Evolutionary conservation across 2,888 invertebrate genomes (phyloP).

Genomic region (Poecilus cupreus): DNA sequence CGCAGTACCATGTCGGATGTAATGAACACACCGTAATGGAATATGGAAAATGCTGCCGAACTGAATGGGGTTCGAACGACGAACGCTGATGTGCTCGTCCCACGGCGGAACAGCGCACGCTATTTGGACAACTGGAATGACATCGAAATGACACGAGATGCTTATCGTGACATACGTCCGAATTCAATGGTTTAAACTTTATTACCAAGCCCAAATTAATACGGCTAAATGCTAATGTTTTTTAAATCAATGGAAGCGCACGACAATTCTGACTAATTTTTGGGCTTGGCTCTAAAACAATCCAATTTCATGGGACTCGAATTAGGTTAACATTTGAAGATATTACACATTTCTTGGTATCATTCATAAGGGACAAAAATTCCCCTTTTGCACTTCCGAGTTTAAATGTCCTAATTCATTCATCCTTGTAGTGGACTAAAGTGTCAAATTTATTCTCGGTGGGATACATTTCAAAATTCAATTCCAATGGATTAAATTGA

Average conservation of each 20-base stretch:
- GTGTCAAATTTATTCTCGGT: too few species aligned
- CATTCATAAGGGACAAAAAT: too few species aligned
- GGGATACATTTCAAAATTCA: too few species aligned
- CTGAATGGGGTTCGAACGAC: constrained; percentile 3
- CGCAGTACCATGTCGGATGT: background rate
- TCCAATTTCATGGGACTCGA: too few species aligned
- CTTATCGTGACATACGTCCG: constrained; percentile 2
- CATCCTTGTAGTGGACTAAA: too few species aligned
- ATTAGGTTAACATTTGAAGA: too few species aligned
- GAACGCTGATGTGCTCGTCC: background rate
- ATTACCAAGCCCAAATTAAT: background rate
- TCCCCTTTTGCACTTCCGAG: too few species aligned
- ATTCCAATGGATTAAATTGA: too few species aligned
- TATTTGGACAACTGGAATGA: background rate
- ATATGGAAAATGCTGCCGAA: constrained; percentile 34
- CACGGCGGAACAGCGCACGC: constrained; percentile 2
- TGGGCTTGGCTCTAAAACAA: background rate
- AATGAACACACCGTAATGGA: constrained; percentile 47
- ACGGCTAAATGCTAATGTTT: background rate
- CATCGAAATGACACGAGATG: constrained; percentile 4
- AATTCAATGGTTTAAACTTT: background rate
- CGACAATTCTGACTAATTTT: constrained; percentile 27
- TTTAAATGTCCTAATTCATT: too few species aligned
- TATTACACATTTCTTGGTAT: too few species aligned
- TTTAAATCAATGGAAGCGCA: background rate